Conservation (phyloP, 2,888 invertebrate genomes). For the Globia sparganii region DNA sequence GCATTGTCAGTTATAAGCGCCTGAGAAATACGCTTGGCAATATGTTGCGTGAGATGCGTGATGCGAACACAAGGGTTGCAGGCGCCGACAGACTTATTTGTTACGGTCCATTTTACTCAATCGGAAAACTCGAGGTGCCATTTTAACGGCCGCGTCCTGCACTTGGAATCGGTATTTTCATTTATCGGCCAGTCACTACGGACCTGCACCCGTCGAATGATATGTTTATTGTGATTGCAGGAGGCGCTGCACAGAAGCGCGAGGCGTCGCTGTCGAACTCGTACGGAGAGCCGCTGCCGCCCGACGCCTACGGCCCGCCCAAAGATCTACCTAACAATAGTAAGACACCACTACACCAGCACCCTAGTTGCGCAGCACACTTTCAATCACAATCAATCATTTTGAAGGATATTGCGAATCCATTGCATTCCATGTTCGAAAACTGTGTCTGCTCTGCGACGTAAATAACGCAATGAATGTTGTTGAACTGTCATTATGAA, state of each 20-base stretch:
- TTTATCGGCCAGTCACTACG: not conserved
- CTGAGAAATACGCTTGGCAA: no score
- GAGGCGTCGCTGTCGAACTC: conserved; percentile 86
- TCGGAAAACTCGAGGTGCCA: not conserved
- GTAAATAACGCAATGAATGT: no score
- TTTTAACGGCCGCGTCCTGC: no score
- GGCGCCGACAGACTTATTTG: not conserved
- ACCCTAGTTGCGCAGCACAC: not conserved
- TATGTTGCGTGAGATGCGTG: not conserved
- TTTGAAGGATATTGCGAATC: no score
- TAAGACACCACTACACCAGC: not conserved
- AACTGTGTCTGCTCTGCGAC: no score
- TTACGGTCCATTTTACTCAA: not conserved
- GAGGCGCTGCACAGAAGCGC: conserved; percentile 84
- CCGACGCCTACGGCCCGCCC: conserved; percentile 90
- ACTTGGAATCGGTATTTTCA: not conserved
- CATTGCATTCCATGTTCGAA: no score
- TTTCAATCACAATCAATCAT: no score
- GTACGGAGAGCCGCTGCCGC: conserved; percentile 88
- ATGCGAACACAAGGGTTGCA: not conserved
- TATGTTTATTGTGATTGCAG: conserved; percentile 66
- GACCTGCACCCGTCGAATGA: not conserved
- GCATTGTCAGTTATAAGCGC: no score
- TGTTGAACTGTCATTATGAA: no score
- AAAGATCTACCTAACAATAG: conserved; percentile 73